Conservation (phyloP, 2,888 invertebrate species). For the Campaea margaritaria region DNA sequence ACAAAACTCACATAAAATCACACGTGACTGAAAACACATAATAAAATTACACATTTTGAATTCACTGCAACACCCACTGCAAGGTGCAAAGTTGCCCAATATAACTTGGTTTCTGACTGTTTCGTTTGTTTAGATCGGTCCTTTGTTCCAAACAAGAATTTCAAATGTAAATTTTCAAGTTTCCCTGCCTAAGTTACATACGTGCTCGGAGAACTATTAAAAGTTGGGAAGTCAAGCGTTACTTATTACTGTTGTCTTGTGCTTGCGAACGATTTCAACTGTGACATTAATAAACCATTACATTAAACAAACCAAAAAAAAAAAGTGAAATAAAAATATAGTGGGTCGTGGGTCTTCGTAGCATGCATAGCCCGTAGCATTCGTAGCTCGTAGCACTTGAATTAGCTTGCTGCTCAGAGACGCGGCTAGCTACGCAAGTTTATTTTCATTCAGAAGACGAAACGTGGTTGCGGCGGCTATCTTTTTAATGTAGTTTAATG, state of each 20-base stretch:
- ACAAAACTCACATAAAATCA: neutral
- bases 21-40: neutral
- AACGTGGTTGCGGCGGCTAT: no score
- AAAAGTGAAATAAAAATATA: no score
- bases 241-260: slow-evolving; percentile 22
- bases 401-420: no score
- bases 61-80: slow-evolving; percentile 43
- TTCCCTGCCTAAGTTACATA: slow-evolving; percentile 34
- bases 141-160: slow-evolving; percentile 56
- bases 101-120: slow-evolving; percentile 59
- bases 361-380: neutral
- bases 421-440: no score
- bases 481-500: no score
- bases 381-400: no score
- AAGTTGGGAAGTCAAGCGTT: slow-evolving; percentile 32
- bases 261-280: neutral
- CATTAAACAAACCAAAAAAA: no score
- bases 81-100: slow-evolving; percentile 61
- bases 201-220: slow-evolving; percentile 42
- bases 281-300: neutral
- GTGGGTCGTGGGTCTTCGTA: neutral
- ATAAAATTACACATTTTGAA: slow-evolving; percentile 36
- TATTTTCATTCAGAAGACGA: no score
- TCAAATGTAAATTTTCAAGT: slow-evolving; percentile 54
- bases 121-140: slow-evolving; percentile 55